A percentile compares a stretch with the other conserved stretches of the same genome.
Conservation (phyloP, 2,888 invertebrate species). For the Cheilosia urbana region DNA sequence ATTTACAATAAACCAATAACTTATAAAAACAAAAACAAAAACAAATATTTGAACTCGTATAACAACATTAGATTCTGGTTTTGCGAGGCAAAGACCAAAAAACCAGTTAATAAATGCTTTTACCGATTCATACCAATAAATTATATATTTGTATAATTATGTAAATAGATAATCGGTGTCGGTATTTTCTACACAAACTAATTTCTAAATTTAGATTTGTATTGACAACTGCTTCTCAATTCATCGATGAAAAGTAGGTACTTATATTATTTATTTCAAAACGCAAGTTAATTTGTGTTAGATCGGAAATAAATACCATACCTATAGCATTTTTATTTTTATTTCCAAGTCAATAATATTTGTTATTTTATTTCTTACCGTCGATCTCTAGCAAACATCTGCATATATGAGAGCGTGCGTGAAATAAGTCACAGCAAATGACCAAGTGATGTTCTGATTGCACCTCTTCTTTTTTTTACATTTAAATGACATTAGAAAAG, state of each 20-base stretch:
- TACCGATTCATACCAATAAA: no score
- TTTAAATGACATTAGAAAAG: slow-evolving; percentile 25
- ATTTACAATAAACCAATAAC: neutral
- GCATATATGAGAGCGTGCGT: slow-evolving; percentile 58
- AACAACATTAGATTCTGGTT: slow-evolving; percentile 51
- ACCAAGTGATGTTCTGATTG: slow-evolving; percentile 64
- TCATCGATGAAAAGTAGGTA: neutral
- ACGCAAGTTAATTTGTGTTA: neutral
- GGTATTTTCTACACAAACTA: slow-evolving; percentile 12
- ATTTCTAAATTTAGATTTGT: slow-evolving; percentile 33
- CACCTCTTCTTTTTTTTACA: slow-evolving; percentile 23
- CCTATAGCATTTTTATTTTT: neutral
- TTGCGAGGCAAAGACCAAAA: slow-evolving; percentile 13
- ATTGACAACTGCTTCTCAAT: neutral
- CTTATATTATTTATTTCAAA: neutral
- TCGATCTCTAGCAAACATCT: slow-evolving; percentile 12
- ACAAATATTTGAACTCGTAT: slow-evolving; percentile 30
- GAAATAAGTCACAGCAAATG: slow-evolving; percentile 51
- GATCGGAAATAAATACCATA: neutral
- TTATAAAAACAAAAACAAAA: neutral
- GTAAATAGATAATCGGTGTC: neutral
- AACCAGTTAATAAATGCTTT: slow-evolving; percentile 16
- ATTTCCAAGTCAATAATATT: no score
- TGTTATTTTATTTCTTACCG: neutral
- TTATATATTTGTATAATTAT: neutral